A percentile compares a stretch with the other conserved stretches of the same genome.
Conservation (phyloP, 1,140 invertebrate genomes). For the Tetraneura akinire region DNA sequence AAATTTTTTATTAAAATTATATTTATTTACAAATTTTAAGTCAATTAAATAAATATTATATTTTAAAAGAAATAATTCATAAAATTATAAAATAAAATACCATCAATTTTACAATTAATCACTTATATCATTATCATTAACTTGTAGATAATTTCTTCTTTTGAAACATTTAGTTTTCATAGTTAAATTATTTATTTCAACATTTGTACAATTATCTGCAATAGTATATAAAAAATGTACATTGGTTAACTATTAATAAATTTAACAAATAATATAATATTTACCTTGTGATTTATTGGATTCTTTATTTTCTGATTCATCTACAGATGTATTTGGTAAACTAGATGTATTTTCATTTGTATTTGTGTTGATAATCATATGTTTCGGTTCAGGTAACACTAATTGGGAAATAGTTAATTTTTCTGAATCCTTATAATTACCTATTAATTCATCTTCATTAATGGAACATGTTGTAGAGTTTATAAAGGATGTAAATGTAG, state of each 20-base stretch:
- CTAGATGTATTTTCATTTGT: neutral
- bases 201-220: too few relatives aligned
- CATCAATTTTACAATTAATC: neutral
- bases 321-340: neutral
- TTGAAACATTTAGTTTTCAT: slow-evolving; percentile 16
- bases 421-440: neutral
- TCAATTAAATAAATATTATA: too few relatives aligned
- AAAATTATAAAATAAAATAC: too few relatives aligned
- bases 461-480: slow-evolving; percentile 11
- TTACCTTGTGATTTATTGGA: neutral
- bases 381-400: slow-evolving; percentile 35
- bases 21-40: too few relatives aligned
- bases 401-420: neutral
- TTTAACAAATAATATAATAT: neutral
- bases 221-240: neutral
- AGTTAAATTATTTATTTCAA: neutral
- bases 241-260: neutral
- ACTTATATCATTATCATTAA: neutral
- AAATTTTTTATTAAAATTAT: too few relatives aligned
- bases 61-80: too few relatives aligned
- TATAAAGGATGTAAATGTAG: slow-evolving; percentile 31
- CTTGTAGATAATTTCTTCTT: slow-evolving; percentile 42
- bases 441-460: neutral
- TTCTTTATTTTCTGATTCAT: neutral
- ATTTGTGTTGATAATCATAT: neutral